These are phyloP conservation scores for Drosophila ogumai DNA, from an alignment of 1,140 invertebrate species.

Conservation along the genomic window DNA sequence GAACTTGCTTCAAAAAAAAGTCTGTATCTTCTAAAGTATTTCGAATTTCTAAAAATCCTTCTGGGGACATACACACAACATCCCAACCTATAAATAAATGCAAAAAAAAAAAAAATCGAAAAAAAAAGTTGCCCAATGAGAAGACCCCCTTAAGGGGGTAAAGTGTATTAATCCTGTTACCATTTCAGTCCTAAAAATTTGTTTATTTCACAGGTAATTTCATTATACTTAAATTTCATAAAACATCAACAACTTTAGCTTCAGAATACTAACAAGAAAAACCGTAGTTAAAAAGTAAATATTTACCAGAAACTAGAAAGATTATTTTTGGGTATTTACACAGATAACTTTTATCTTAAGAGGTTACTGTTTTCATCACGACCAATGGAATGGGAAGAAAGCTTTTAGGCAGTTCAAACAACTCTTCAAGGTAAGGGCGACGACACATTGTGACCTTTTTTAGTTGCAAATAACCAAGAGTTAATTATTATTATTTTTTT, in stretches of 20 bases:
- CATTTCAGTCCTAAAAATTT: too few species aligned
- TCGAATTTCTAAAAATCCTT: too few species aligned
- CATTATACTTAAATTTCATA: background rate
- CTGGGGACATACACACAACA: too few species aligned
- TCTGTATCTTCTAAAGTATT: too few species aligned
- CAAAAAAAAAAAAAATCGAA: too few species aligned
- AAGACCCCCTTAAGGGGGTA: too few species aligned
- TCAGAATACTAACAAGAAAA: background rate
- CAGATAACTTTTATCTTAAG: conserved; percentile 33
- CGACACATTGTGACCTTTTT: conserved; percentile 27
- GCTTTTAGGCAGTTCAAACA: conserved; percentile 41
- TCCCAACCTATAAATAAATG: too few species aligned
- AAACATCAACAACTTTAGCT: background rate
- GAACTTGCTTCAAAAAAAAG: too few species aligned
- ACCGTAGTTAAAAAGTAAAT: conserved; percentile 24
- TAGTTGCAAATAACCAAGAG: conserved; percentile 23
- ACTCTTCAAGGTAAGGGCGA: conserved; percentile 45
- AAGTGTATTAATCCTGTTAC: too few species aligned
- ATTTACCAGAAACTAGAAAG: conserved; percentile 24
- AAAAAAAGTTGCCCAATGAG: too few species aligned
- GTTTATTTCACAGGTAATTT: background rate
- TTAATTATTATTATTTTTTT: conserved; percentile 12
- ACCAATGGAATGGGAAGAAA: background rate
- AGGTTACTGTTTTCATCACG: conserved; percentile 6
- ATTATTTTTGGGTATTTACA: conserved; percentile 18